A percentile compares a stretch with the other conserved stretches of the same genome.
Evolutionary conservation across 2,113 vertebrate genomes (phyloP).

Genomic region (Rhea americana): DNA sequence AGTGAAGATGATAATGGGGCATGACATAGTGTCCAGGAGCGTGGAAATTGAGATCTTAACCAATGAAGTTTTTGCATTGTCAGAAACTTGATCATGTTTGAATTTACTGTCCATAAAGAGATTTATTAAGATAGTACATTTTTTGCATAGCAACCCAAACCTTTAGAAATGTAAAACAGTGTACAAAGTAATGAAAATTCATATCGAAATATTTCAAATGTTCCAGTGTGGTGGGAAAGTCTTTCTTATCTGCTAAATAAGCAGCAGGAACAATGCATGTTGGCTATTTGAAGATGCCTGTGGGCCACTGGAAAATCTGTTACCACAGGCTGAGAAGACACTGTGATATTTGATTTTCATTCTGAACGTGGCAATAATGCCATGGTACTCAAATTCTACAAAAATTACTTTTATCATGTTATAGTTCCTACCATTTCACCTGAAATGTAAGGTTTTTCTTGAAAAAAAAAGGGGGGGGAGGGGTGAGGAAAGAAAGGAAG

Average conservation of each 20-base stretch:
- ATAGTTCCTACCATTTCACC: not conserved
- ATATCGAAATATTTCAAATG: not conserved
- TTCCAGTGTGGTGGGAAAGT: not conserved
- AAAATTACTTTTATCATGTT: not conserved
- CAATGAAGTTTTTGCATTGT: conserved; percentile 31
- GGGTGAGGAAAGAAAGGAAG: not conserved
- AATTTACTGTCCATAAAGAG: conserved; percentile 53
- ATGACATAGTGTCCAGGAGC: conserved; percentile 35
- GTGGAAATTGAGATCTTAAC: conserved; percentile 32
- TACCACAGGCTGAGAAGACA: not conserved
- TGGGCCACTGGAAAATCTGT: not conserved
- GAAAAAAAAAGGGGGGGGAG: not conserved
- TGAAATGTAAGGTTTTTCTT: not conserved
- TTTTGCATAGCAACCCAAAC: conserved; percentile 37
- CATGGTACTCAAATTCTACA: not conserved
- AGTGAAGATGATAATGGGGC: conserved; percentile 22
- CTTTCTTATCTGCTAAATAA: conserved; percentile 16
- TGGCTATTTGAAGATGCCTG: not conserved
- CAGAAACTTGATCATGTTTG: conserved; percentile 34
- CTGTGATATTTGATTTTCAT: not conserved
- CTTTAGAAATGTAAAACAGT: not conserved
- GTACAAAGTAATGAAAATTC: conserved; percentile 24
- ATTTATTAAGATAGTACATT: conserved; percentile 33
- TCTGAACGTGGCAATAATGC: not conserved
- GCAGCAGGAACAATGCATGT: not conserved